Evolutionary conservation across 2,888 invertebrate species (phyloP).

Genomic region (Caenorhabditis sp.): DNA sequence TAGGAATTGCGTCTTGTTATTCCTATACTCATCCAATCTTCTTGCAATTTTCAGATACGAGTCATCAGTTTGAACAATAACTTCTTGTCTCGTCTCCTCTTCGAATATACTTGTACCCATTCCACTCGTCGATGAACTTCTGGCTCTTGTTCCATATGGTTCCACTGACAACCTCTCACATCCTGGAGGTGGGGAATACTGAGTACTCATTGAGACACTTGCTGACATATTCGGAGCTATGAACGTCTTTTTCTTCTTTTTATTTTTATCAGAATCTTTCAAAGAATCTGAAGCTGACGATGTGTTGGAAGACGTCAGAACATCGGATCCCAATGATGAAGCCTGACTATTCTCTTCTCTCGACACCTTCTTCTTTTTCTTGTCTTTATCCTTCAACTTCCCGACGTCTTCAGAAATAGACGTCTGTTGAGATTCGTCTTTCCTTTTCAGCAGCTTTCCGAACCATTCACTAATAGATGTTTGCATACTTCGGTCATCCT

Average conservation of each 20-base stretch:
- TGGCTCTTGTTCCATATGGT: conserved; percentile 51
- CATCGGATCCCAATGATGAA: conserved; percentile 46
- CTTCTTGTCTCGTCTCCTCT: conserved; percentile 74
- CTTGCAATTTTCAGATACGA: conserved; percentile 82
- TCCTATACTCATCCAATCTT: conserved; percentile 78
- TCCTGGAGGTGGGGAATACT: conserved; percentile 63
- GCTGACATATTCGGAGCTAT: conserved; percentile 43
- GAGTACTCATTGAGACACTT: conserved; percentile 61
- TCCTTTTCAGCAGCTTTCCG: conserved; percentile 56
- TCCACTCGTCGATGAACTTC: conserved; percentile 70
- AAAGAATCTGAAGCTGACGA: conserved; percentile 33
- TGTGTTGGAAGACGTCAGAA: conserved; percentile 27
- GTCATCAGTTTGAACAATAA: conserved; percentile 83
- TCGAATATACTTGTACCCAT: conserved; percentile 71
- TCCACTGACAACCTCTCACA: conserved; percentile 38
- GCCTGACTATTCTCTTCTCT: conserved; percentile 46
- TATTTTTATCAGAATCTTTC: conserved; percentile 13
- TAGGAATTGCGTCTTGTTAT: conserved; percentile 71
- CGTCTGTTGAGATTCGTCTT: conserved; percentile 65
- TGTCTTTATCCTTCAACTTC: conserved; percentile 27
- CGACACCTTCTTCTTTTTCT: conserved; percentile 45
- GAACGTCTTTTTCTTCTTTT: conserved; percentile 23
- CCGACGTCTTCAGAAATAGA: conserved; percentile 57
- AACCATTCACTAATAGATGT: conserved; percentile 70
- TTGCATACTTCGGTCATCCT: conserved; percentile 65